Evolutionary conservation across 2,113 vertebrate genomes (phyloP).

Genomic region (Pelobates fuscus): DNA sequence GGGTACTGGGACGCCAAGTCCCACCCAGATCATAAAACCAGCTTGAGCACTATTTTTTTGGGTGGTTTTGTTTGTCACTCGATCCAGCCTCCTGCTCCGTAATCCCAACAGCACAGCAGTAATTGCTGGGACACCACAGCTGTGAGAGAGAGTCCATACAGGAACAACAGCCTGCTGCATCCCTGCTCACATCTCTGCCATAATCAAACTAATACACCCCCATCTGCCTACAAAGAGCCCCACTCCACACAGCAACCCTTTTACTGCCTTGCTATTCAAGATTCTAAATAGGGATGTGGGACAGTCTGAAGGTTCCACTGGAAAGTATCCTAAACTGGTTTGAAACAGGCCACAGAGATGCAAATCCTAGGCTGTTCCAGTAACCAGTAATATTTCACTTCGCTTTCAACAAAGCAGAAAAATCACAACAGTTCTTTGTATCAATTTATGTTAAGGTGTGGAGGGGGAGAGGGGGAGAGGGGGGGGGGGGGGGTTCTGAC

Average conservation of each 20-base stretch:
- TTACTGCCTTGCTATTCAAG: neutral
- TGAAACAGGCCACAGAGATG: neutral
- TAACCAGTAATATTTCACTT: neutral
- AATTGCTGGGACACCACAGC: neutral
- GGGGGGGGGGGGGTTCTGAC: neutral
- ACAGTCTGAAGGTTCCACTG: conserved; percentile 3
- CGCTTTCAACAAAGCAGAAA: neutral
- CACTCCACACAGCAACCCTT: conserved; percentile 29
- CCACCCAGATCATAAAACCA: too few species aligned
- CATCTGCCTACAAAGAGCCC: conserved; percentile 13
- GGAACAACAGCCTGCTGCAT: neutral
- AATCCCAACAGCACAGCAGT: neutral
- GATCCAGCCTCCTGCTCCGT: too few species aligned
- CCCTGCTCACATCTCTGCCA: neutral
- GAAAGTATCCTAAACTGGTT: conserved; percentile 7
- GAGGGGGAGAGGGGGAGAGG: neutral
- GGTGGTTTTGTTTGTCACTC: too few species aligned
- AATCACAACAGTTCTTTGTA: neutral
- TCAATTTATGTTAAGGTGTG: neutral
- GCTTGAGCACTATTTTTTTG: too few species aligned
- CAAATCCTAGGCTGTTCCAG: neutral
- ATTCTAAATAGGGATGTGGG: conserved; percentile 37
- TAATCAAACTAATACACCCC: too few species aligned
- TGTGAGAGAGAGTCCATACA: neutral
- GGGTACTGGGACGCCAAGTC: too few species aligned